Evolutionary conservation across 2,113 vertebrate genomes (phyloP).

Genomic region (Tiliqua scincoides): DNA sequence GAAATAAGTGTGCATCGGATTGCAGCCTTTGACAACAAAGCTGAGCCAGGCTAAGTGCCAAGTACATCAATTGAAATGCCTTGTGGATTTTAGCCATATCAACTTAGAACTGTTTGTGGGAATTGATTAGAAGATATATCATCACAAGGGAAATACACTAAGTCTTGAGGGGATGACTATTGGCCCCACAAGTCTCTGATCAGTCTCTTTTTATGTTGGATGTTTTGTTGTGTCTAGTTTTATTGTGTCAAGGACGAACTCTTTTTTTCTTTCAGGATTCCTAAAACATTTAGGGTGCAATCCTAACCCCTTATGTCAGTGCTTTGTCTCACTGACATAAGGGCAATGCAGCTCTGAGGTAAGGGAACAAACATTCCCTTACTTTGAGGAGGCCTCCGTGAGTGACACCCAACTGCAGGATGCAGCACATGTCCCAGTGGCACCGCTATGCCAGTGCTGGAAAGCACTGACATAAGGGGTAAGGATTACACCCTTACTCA

Average conservation of each 20-base stretch:
- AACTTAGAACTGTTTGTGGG: neutral
- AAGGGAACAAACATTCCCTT: too few relatives aligned
- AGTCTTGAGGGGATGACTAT: neutral
- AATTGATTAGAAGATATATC: slow-evolving; percentile 4
- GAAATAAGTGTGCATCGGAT: neutral
- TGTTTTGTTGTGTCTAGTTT: neutral
- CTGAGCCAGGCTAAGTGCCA: slow-evolving; percentile 11
- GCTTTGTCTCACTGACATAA: too few relatives aligned
- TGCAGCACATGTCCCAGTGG: too few relatives aligned
- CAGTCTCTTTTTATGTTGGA: neutral
- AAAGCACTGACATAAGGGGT: too few relatives aligned
- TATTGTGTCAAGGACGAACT: neutral
- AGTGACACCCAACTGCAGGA: too few relatives aligned
- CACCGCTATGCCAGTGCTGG: too few relatives aligned
- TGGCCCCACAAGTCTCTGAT: neutral
- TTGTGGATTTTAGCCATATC: neutral
- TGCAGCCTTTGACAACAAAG: neutral
- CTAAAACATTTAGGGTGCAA: too few relatives aligned
- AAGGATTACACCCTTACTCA: too few relatives aligned
- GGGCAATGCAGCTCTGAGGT: too few relatives aligned
- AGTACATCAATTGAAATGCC: neutral
- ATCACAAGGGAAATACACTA: neutral
- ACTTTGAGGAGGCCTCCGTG: too few relatives aligned
- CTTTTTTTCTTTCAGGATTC: neutral
- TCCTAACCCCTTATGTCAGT: too few relatives aligned